Evolutionary conservation across 2,888 invertebrate species (phyloP), one percentile per base, ranked within the genome.

Genomic region (Hartigia nigra): DNA sequence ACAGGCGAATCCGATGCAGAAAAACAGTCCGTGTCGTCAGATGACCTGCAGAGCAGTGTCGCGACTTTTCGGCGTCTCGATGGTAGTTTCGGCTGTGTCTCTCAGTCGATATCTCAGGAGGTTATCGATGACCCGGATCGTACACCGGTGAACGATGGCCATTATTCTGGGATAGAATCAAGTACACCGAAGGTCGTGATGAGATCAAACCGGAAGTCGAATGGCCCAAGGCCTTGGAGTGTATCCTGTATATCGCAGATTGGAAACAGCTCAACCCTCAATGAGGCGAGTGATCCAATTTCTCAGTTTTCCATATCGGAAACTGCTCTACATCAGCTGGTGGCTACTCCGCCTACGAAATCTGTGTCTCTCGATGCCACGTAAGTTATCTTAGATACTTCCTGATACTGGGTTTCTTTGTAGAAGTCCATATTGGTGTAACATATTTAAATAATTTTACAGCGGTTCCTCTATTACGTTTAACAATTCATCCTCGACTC

Each of bases 221-320:
- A 90, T 92, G 93, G 72, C 1, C 88, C 89, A 12, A 94, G 97
- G 74, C 97, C 97, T 0, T 97, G 97, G 96, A 97, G 97, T 81
- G 97, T 97, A 11, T 97, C 97, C 12, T 97, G 97, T 86, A 93
- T 97, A 69, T 96, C 96, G 23, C 96, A 96, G 89, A 92, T 96
- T 81, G 88, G 88, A 74, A 89, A 90, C 78, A 84, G 84, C n/a
- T 83, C 82, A 72, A 83, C 85, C 77, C 83, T 87, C 36, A 86
- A 87, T 79, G 86, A 88, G 69, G 83, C 84, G 34, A 88, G 86
- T 79, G 90, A 91, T 77, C 81, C 88, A 12, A 90, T 91, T 78
- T 89, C 91, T 32, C 91, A 95, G 85, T 96, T 97, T 92, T 97
- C 97, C 5, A 97, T 96, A 84, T 98, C 98, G 3, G 98, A 98